These are phyloP conservation scores for Monoplex corrugatus DNA, from an alignment of 2,888 invertebrate species.

Conservation along the genomic window DNA sequence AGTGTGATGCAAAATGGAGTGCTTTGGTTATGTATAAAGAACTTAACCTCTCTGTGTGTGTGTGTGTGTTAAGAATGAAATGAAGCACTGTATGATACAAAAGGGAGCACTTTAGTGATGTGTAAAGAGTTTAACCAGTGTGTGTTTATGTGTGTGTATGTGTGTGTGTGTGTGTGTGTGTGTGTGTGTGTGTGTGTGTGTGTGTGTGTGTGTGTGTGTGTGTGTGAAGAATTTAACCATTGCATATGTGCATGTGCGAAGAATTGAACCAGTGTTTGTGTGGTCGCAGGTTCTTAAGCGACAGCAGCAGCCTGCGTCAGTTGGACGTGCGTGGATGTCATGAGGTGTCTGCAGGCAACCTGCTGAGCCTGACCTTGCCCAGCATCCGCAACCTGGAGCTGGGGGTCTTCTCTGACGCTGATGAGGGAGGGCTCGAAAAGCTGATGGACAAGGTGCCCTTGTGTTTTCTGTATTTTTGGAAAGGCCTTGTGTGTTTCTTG, in stretches of 20 bases:
- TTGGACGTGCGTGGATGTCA: constrained; percentile 48
- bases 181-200: background rate
- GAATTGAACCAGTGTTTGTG: background rate
- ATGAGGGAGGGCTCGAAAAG: constrained; percentile 45
- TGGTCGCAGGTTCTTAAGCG: constrained; percentile 34
- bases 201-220: background rate
- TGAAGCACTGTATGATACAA: too few relatives aligned
- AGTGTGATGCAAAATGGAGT: too few relatives aligned
- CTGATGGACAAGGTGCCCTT: constrained; percentile 46
- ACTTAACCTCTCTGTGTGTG: background rate
- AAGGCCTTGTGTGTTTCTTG: too few relatives aligned
- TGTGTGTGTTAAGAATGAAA: background rate
- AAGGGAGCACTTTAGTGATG: too few relatives aligned
- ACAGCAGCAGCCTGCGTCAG: constrained; percentile 39
- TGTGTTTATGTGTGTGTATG: background rate
- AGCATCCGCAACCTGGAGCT: constrained; percentile 41
- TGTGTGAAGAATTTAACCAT: too few relatives aligned
- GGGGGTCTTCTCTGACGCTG: constrained; percentile 46
- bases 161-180: background rate
- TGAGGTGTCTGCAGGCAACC: constrained; percentile 39
- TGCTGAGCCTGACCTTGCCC: constrained; percentile 47
- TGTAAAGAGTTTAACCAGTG: too few relatives aligned
- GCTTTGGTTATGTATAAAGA: too few relatives aligned
- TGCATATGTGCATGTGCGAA: background rate
- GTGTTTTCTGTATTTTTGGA: background rate